Evolutionary conservation across 2,797 vertebrate species (phyloP).

Genomic region (Cyprinella venusta): DNA sequence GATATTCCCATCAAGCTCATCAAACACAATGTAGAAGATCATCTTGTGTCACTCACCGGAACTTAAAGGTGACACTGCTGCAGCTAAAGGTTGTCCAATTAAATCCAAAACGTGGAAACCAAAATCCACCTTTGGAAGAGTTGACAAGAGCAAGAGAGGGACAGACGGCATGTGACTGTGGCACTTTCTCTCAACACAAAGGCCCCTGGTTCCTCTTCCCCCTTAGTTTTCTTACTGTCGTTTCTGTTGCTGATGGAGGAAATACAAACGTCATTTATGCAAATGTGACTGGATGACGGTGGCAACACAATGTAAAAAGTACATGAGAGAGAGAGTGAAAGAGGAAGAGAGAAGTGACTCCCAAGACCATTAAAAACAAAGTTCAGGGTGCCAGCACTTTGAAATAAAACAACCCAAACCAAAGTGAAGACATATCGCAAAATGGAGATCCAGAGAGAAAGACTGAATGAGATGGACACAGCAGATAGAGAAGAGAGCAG

Average conservation of each 20-base stretch:
- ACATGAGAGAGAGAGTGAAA: slow-evolving; percentile 43
- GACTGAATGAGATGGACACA: slow-evolving; percentile 44
- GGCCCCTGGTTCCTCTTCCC: slow-evolving; percentile 57
- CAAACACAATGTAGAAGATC: slow-evolving; percentile 1
- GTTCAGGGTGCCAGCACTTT: slow-evolving; percentile 30
- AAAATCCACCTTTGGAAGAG: slow-evolving; percentile 30
- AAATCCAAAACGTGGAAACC: slow-evolving; percentile 15
- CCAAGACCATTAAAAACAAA: slow-evolving; percentile 3
- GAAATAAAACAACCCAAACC: slow-evolving; percentile 31
- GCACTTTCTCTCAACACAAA: slow-evolving; percentile 42
- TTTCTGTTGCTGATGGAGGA: slow-evolving; percentile 72
- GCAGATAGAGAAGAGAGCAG: slow-evolving; percentile 44
- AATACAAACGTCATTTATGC: slow-evolving; percentile 75
- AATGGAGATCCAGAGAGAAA: slow-evolving; percentile 18
- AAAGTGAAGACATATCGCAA: slow-evolving; percentile 29
- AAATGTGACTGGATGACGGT: slow-evolving; percentile 68
- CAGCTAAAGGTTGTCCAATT: slow-evolving; percentile 29
- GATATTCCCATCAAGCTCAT: slow-evolving; percentile 35
- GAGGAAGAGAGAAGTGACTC: slow-evolving; percentile 42
- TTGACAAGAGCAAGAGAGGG: slow-evolving; percentile 3
- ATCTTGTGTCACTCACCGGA: slow-evolving; percentile 54
- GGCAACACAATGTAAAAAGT: slow-evolving; percentile 55
- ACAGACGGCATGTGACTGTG: slow-evolving; percentile 45
- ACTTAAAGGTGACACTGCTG: slow-evolving; percentile 31
- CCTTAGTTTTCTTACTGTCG: slow-evolving; percentile 57